Evolutionary conservation across 2,797 vertebrate genomes (phyloP), one percentile per base, ranked within the genome.

Genomic region (Scolopax bukidnonensis): DNA sequence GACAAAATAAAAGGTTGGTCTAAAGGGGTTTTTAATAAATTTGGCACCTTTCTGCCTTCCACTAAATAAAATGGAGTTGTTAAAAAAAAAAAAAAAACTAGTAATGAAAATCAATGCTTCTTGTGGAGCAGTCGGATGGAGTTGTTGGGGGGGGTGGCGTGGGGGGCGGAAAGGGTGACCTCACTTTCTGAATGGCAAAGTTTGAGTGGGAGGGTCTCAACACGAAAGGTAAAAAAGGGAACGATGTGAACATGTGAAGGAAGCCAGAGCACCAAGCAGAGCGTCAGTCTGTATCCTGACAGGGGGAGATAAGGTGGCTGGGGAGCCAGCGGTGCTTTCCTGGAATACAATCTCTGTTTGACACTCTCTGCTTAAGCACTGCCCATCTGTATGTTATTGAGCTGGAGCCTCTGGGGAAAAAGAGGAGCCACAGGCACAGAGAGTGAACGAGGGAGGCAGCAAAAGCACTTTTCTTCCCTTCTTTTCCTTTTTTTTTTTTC

Each of bases 311-410:
- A 96, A 95, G 96, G 95, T 84, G 97, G 92, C 95, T 95, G 87
- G 90, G 90, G 97, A 96, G 93, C 97, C 93, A 94, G 85, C 84
- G 54, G 93, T 96, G 97, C 94, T 97, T 97, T 97, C 95, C 97
- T 96, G 96, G 96, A 91, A 96, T 97, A 97, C 95, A 95, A 95
- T 91, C 97, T 94, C 90, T 92, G 94, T 95, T 97, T 96, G 96
- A 96, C 97, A 96, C 96, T 96, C 88, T 90, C 97, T 89, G 93
- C 97, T 95, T 88, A 94, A 96, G 92, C 96, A 94, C 97, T 98
- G 97, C 97, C 98, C 98, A 98, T 98, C 98, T 98, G 98, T 96
- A 97, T 98, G 97, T 98, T 98, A 98, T 98, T 98, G 98, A 97
- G 97, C 90, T 96, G 93, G 96, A 97, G 94, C 96, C 98, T 97